Base-by-base conservation (phyloP, 2,888 invertebrate species). In the Lamellibrachia satsuma region DNA sequence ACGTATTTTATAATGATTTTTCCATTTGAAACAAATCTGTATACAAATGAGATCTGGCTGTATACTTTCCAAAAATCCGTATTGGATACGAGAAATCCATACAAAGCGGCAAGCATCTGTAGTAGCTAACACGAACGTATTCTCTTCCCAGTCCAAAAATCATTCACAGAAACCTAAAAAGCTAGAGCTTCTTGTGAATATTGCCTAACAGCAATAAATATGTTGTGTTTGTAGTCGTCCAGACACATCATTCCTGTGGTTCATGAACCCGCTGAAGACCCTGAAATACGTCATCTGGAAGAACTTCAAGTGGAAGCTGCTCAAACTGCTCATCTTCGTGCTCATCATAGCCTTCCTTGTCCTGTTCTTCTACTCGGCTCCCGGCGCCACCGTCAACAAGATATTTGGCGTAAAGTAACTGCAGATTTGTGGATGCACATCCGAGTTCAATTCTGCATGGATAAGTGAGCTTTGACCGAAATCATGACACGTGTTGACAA, bases 161-260 rank as follows among this genome's bases (percentile, higher is more conserved):
- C 39, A 39, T 39, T 39, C 39, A 39, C 39, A 39, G 39, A 39
- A 39, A 1, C 39, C 39, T 39, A 39, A 39, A 39, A 39, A 39
- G 39, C 39, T 39, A 39, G 39, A 39, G 39, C 39, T 39, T 39
- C 22, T 22, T 91, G 52, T 27, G 57, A 39, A n/a, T 6, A 75
- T 90, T 91, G 52, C 75, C 60, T 51, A 52, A 11, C 52, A 15
- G 22, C 39, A 39, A 39, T 75, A 39, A 51, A 51, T 52, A 11
- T 39, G 1, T 75, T 11, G 2, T 75, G 75, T 75, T 92, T 92
- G 22, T 92, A 94, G 94, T 90, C 94, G 94, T 3, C 94, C 94
- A 3, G 94, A 94, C 90, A 92, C 94, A 1, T 94, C 94, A n/a
- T 94, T 94, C 92, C 92, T 94, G 75, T 94, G 94, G 94, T 93